Base-by-base conservation (phyloP, 2,888 invertebrate genomes). In the Rapana venosa region DNA sequence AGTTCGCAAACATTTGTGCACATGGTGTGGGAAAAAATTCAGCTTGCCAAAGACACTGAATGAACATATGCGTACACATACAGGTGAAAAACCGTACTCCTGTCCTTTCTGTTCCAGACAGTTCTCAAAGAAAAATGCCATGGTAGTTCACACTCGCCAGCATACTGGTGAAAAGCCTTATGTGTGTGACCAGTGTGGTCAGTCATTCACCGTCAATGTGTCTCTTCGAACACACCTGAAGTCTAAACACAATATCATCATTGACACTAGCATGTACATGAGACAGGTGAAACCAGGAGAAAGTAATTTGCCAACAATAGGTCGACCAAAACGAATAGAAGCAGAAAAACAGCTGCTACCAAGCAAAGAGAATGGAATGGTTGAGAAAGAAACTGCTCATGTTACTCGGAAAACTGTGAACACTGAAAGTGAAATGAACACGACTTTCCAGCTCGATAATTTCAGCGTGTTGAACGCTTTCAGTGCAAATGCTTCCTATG, bases 121-220 rank as follows among this genome's bases (percentile, higher is more conserved):
- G 30, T 87, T 87, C n/a, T 47, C 66, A 15, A 87, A 87, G 74
- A 87, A 56, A 47, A 77, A 77, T 30, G 87, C 77, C 77, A 87
- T 87, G 87, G 74, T 77, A 47, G 87, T 87, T 56, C 87, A 87
- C 77, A 56, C 74, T 13, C 70, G 87, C 36, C 87, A 87, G 56
- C 87, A 87, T 47, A 87, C 87, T 17, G 87, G 87, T n/a, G 87
- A 87, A 56, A 87, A 87, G 17, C 87, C 77, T n/a, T 77, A 87
- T n/a, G 87, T 87, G n/a, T 87, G 87, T 87, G 87, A 87, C 47
- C 87, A 87, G 87, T 87, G 87, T 35, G 87, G 87, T 30, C 85
- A 85, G 30, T 85, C 85, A 17, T 85, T 85, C 58, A 85, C 85
- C 15, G 85, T 85, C 30, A 56, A 56, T 30, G 85, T 85, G 56